Percentiles rank a stretch among this genome's conserved stretches.
phyloP scores from a whole-genome alignment of 2,113 vertebrate species.

The Eublepharis macularius region DNA sequence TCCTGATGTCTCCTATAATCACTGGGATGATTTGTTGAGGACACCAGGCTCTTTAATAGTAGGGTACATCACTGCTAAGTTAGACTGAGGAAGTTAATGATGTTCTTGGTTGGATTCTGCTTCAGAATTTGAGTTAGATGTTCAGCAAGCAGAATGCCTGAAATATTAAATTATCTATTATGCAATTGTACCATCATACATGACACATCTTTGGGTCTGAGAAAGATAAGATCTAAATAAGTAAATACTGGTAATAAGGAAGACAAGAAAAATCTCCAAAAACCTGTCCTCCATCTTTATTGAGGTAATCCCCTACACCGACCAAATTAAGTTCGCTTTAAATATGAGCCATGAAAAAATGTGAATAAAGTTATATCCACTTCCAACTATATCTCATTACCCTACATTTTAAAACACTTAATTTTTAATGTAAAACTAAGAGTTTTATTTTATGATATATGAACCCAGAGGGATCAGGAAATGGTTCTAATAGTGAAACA shows the following conservation, averaged over 20 bases:
- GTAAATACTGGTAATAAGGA: neutral
- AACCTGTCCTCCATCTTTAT: neutral
- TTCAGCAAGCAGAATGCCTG: no score
- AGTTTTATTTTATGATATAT: constrained; percentile 61
- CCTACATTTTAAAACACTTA: constrained; percentile 64
- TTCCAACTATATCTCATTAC: constrained; percentile 46
- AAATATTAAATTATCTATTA: no score
- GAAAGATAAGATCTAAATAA: neutral
- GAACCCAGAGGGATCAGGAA: constrained; percentile 61
- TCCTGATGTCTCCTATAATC: no score
- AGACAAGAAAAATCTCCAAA: neutral
- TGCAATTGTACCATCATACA: neutral
- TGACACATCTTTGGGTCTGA: neutral
- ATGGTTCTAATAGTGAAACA: constrained; percentile 66
- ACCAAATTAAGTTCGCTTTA: neutral
- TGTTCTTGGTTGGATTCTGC: no score
- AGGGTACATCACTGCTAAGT: no score
- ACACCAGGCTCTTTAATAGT: no score
- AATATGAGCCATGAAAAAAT: constrained; percentile 19
- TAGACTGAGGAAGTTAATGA: no score
- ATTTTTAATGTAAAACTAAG: constrained; percentile 59
- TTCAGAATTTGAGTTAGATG: no score
- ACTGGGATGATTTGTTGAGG: no score
- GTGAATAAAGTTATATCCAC: constrained; percentile 47
- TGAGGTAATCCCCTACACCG: neutral